Evolutionary conservation across 2,888 invertebrate genomes (phyloP).

Genomic region (Ephialtes manifestator): DNA sequence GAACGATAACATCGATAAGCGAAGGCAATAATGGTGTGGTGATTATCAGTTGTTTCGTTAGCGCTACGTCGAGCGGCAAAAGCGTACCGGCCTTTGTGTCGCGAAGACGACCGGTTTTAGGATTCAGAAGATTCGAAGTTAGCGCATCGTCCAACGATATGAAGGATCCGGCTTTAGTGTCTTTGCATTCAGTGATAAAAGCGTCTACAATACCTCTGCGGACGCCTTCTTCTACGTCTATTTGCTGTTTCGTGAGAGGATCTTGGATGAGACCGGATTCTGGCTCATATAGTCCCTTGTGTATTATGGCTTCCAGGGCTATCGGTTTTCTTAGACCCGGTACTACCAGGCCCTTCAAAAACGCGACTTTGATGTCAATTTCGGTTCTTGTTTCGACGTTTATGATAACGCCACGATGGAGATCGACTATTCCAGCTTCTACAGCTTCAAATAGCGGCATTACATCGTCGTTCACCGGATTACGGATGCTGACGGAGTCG

Average conservation of each 20-base stretch:
- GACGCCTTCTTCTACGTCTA: slow-evolving; percentile 92
- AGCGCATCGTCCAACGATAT: slow-evolving; percentile 92
- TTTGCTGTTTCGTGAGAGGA: slow-evolving; percentile 90
- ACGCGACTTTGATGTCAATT: slow-evolving; percentile 91
- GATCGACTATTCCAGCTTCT: slow-evolving; percentile 92
- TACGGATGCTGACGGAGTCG: slow-evolving; percentile 91
- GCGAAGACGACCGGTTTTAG: slow-evolving; percentile 91
- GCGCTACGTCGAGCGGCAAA: slow-evolving; percentile 90
- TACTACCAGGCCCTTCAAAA: slow-evolving; percentile 90
- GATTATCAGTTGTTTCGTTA: slow-evolving; percentile 90
- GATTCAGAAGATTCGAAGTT: slow-evolving; percentile 89
- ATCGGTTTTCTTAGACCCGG: slow-evolving; percentile 91
- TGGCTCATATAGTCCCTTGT: slow-evolving; percentile 90
- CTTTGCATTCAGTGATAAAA: slow-evolving; percentile 93
- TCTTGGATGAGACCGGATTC: slow-evolving; percentile 91
- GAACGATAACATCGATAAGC: slow-evolving; percentile 91
- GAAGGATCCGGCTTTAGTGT: slow-evolving; percentile 91
- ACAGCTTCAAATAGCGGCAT: slow-evolving; percentile 94
- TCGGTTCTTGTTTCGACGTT: slow-evolving; percentile 90
- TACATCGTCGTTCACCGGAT: slow-evolving; percentile 91
- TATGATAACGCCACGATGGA: slow-evolving; percentile 91
- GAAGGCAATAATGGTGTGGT: slow-evolving; percentile 91
- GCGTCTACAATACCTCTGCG: slow-evolving; percentile 93
- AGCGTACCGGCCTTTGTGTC: slow-evolving; percentile 91
- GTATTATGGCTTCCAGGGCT: slow-evolving; percentile 92